phyloP scores from a whole-genome alignment of 2,888 invertebrate genomes.

The Lepidocyrtoides sp. region DNA sequence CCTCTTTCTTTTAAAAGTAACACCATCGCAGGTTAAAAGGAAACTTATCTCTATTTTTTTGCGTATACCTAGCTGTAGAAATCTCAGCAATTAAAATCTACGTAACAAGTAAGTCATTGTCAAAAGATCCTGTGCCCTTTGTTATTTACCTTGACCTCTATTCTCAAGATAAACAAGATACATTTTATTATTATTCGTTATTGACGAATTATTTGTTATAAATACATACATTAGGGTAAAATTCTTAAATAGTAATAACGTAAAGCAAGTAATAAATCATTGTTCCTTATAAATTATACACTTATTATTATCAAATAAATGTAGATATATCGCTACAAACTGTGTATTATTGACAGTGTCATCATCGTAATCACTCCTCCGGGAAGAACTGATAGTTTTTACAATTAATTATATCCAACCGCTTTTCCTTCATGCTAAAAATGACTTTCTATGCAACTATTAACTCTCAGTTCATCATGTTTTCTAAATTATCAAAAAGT shows the following conservation, averaged over 20 bases:
- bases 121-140: slow-evolving; percentile 70
- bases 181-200: not conserved
- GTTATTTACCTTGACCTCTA: slow-evolving; percentile 38
- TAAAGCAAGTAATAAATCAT: not conserved
- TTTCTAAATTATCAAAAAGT: no score
- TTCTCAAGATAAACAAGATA: slow-evolving; percentile 2
- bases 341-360: not conserved
- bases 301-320: not conserved
- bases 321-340: not conserved
- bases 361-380: slow-evolving; percentile 31
- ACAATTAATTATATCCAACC: not conserved
- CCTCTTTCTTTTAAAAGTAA: slow-evolving; percentile 8
- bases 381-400: slow-evolving; percentile 57
- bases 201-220: not conserved
- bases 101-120: slow-evolving; percentile 15
- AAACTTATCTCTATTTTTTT: not conserved
- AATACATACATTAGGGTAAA: not conserved
- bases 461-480: not conserved
- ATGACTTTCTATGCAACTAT: not conserved
- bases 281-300: not conserved
- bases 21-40: no score
- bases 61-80: slow-evolving; percentile 29
- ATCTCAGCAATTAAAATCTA: slow-evolving; percentile 43
- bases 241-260: not conserved
- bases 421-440: slow-evolving; percentile 6